Evolutionary conservation across 2,113 vertebrate genomes (phyloP).

Genomic region (Microcebus griseorufus): DNA sequence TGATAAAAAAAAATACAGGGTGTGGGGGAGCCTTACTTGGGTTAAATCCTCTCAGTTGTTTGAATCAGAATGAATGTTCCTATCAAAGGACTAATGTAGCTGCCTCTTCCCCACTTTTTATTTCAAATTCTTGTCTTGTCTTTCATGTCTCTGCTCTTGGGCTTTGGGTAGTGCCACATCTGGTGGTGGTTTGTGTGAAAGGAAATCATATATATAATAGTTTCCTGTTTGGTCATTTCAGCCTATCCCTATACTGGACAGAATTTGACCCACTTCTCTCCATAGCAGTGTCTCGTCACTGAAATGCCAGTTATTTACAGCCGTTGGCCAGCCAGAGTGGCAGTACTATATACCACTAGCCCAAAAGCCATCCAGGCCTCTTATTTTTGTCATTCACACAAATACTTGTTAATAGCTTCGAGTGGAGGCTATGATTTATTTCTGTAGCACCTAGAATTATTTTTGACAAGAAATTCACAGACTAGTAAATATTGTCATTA

Average conservation of each 20-base stretch:
- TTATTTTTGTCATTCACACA: background rate
- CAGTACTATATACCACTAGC: background rate
- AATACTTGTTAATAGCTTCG: background rate
- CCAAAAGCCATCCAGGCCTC: background rate
- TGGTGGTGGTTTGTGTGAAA: constrained; percentile 71
- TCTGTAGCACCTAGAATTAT: constrained; percentile 21
- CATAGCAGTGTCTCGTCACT: background rate
- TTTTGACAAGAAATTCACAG: constrained; percentile 35
- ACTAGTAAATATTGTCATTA: background rate
- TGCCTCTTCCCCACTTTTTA: background rate
- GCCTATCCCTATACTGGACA: constrained; percentile 34
- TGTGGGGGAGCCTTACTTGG: background rate
- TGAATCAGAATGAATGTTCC: background rate
- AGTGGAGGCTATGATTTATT: background rate
- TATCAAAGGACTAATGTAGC: background rate
- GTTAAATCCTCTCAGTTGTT: background rate
- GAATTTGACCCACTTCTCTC: constrained; percentile 48
- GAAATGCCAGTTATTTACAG: background rate
- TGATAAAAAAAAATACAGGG: background rate
- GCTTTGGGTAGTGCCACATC: constrained; percentile 66
- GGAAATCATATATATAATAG: constrained; percentile 73
- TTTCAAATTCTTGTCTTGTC: constrained; percentile 21
- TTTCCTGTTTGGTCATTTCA: constrained; percentile 75
- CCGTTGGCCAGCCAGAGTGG: background rate
- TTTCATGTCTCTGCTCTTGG: constrained; percentile 61